These are phyloP conservation scores for Aphelocoma californica DNA, from an alignment of 2,797 vertebrate genomes.

Conservation along the genomic window DNA sequence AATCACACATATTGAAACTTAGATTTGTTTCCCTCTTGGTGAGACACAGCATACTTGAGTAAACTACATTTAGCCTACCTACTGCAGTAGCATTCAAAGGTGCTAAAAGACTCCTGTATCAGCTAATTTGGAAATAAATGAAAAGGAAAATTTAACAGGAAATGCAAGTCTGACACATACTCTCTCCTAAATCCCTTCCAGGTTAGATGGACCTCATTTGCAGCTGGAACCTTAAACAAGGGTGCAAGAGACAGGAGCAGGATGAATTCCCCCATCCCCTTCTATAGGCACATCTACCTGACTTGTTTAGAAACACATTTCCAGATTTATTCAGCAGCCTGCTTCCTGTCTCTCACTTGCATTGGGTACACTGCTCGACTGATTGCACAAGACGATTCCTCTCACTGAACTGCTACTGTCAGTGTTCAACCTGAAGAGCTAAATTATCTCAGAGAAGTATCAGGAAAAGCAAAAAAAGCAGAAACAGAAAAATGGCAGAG, in stretches of 20 bases:
- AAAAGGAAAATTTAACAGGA: background rate
- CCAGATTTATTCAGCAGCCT: background rate
- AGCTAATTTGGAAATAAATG: background rate
- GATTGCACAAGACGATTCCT: background rate
- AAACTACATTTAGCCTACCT: background rate
- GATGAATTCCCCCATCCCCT: accelerated
- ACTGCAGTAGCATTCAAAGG: background rate
- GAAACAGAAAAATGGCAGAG: background rate
- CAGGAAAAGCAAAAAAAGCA: background rate
- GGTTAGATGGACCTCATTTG: background rate
- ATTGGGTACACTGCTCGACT: background rate
- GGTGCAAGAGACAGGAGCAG: background rate
- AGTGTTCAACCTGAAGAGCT: background rate
- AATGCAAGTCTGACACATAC: background rate
- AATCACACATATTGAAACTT: background rate
- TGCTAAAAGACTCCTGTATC: background rate
- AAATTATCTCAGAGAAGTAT: background rate
- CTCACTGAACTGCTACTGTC: background rate
- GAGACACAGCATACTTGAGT: background rate
- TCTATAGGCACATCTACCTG: accelerated
- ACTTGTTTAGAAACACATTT: background rate
- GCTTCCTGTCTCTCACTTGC: background rate
- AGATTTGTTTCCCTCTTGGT: background rate
- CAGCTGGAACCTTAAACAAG: background rate
- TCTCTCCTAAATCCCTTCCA: background rate